phyloP scores from a whole-genome alignment of 2,888 invertebrate genomes.

The Agapetus fuscipes region DNA sequence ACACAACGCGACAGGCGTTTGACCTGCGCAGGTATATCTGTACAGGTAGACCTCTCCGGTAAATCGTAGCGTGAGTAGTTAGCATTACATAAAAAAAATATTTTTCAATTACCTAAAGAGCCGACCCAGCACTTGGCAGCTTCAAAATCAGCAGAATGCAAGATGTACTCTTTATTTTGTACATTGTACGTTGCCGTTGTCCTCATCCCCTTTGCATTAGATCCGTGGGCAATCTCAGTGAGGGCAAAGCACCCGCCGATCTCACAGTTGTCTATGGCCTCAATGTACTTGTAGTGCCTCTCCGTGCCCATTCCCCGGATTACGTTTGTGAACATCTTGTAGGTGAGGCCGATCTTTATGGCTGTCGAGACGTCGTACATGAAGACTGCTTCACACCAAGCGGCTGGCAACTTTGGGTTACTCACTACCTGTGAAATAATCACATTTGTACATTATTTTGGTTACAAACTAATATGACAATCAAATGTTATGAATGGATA shows the following conservation, averaged over 20 bases:
- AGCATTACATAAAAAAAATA: no score
- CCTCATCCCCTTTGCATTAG: conserved; percentile 79
- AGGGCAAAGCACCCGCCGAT: conserved; percentile 62
- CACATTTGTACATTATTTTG: no score
- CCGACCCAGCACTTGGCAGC: conserved; percentile 92
- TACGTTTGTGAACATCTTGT: conserved; percentile 56
- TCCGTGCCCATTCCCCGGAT: conserved; percentile 55
- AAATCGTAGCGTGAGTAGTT: no score
- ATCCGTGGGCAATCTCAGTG: conserved; percentile 87
- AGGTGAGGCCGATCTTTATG: conserved; percentile 56
- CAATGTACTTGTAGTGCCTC: conserved; percentile 48
- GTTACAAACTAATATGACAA: no score
- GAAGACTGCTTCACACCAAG: conserved; percentile 45
- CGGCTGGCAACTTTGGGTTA: conserved; percentile 38
- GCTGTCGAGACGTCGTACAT: conserved; percentile 52
- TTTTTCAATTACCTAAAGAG: conserved; percentile 56
- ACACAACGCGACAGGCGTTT: no score
- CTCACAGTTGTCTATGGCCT: conserved; percentile 31
- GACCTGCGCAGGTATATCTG: no score
- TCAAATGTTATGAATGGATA: no score
- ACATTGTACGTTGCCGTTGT: conserved; percentile 77
- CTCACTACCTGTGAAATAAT: no score
- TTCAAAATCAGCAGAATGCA: conserved; percentile 81
- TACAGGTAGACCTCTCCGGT: no score
- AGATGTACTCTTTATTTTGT: conserved; percentile 61